Conservation (phyloP, 1,140 invertebrate species). For the Chlorops oryzae region DNA sequence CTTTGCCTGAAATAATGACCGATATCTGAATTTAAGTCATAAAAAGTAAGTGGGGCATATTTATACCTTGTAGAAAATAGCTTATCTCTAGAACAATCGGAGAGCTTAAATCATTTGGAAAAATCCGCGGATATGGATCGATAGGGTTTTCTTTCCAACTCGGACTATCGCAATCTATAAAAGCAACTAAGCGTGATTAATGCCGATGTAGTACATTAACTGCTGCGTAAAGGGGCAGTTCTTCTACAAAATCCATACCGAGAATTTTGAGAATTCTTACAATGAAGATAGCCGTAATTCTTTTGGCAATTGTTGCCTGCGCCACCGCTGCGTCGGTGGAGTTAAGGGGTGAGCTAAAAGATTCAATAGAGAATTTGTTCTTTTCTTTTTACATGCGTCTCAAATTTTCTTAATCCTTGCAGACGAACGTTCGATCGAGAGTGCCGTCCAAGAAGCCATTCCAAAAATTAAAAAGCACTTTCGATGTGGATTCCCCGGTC, state of each 20-base stretch:
- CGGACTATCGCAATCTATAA: conserved; percentile 41
- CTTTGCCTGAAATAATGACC: too few relatives aligned
- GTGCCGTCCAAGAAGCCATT: conserved; percentile 25
- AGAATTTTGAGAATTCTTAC: conserved; percentile 15
- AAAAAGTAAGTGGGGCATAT: too few relatives aligned
- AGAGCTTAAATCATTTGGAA: too few relatives aligned
- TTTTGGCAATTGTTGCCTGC: conserved; percentile 35
- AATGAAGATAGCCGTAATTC: conserved; percentile 28
- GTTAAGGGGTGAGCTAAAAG: too few relatives aligned
- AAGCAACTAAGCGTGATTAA: conserved; percentile 18
- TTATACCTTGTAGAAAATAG: too few relatives aligned
- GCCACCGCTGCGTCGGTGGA: conserved; percentile 27
- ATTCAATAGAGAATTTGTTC: too few relatives aligned
- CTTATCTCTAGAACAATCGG: too few relatives aligned
- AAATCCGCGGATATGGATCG: too few relatives aligned
- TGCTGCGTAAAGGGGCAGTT: conserved; percentile 28
- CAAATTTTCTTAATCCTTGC: neutral
- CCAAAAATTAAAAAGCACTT: conserved; percentile 32
- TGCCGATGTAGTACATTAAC: conserved; percentile 37
- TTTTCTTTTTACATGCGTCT: neutral
- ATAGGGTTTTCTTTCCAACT: too few relatives aligned
- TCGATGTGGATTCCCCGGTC: conserved; percentile 37
- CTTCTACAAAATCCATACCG: conserved; percentile 25
- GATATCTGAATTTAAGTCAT: too few relatives aligned
- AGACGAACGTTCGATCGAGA: conserved; percentile 29